Evolutionary conservation across 2,888 invertebrate species (phyloP), one percentile per base, ranked within the genome.

Genomic region (Drosophila ezoana): DNA sequence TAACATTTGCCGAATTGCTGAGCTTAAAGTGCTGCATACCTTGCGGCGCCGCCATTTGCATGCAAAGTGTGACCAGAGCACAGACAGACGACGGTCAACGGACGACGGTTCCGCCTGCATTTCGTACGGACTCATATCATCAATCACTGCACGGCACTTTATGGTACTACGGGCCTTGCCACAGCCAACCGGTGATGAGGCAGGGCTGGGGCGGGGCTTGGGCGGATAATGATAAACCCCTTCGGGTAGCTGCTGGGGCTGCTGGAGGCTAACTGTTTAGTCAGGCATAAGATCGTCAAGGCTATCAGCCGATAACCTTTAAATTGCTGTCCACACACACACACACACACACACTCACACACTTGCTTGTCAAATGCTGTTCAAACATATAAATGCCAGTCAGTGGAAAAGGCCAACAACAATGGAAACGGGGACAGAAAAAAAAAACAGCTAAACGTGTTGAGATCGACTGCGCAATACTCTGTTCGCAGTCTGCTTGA

Each of bases 241-340:
- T 48, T 41, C 16, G 52, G 47, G 48, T 40, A 52, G 43, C 54
- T 33, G 33, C 33, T 45, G 60, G 48, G 28, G 40, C 52, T n/a
- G 51, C 28, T 14, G 51, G 14, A 33, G 23, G 33, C 38, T 49
- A 60, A 63, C 54, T 79, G 79, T 60, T 71, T 76, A 83, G 76
- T 83, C 79, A 81, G 79, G 69, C 87, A 71, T 83, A 76, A 81
- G 84, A 82, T 80, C 87, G 66, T 71, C 82, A 76, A 81, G 78
- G 75, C 81, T 83, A 75, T 70, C 63, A 72, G 67, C 28, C 70
- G 87, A 87, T 84, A 81, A 80, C 84, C 84, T 80, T 76, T 87
- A 77, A 85, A 84, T 81, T 84, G 73, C 72, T 65, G 65, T 69
- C 72, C 71, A 63, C 33, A 48, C 61, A 49, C 65, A 53, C 68